Base-by-base conservation (phyloP, 2,888 invertebrate species). In the Plebejus argus region DNA sequence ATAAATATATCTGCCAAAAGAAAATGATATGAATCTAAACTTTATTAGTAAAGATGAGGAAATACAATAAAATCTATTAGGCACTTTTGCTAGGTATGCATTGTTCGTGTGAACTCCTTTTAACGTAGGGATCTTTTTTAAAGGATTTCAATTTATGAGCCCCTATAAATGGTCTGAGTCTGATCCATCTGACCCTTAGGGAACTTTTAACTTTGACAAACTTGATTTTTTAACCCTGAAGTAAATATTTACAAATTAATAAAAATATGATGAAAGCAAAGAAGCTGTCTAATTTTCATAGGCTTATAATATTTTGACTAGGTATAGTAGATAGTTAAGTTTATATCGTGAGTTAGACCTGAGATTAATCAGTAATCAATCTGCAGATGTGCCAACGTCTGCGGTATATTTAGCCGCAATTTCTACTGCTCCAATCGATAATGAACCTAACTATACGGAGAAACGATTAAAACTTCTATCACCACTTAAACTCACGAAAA, bases 361-460 rank as follows among this genome's bases (percentile, higher is more conserved):
- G 83, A 90, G 90, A 92, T 93, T 92, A 89, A 93, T 93, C 91
- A 89, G 88, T 89, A 89, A 93, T 93, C 92, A 91, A 90, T 91
- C 89, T 89, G 88, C 84, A 80, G 87, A 86, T 87, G 91, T 88
- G 90, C 91, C 91, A 91, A 85, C 88, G 89, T 87, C 88, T 86
- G 81, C 85, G 87, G 90, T 92, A 88, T 85, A 87, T 91, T 91
- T 93, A 93, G 92, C 86, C 82, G 91, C 90, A 90, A 90, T 88
- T 87, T 84, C 80, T 81, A 83, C 81, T 81, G 84, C 83, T 84
- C 84, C 86, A 85, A 85, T 87, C 85, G 82, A 90, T 85, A 87
- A 86, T 84, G 83, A 81, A 89, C 90, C 88, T 88, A 83, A 82
- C 76, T 79, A 75, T 78, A 77, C 71, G 45, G 81, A 82, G 82